Evolutionary conservation across 2,797 vertebrate species (phyloP).

Genomic region (Amniataba percoides): DNA sequence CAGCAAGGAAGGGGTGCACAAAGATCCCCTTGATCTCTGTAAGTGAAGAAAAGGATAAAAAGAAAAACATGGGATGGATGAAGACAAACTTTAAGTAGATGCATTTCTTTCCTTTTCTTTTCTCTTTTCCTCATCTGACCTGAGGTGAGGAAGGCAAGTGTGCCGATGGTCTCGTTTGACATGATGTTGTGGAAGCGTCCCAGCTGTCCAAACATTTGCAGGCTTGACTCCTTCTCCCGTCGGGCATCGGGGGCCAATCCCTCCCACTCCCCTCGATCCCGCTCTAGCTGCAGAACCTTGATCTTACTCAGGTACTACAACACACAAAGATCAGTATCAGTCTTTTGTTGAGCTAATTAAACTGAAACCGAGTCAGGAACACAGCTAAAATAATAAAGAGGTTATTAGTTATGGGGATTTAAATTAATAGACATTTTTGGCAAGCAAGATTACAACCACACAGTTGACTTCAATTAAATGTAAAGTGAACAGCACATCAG

Average conservation of each 20-base stretch:
- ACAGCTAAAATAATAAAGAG: neutral
- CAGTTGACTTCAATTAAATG: neutral
- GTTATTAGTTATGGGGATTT: neutral
- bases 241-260: slow-evolving; percentile 90
- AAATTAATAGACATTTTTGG: neutral
- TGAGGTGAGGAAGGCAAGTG: slow-evolving; percentile 96
- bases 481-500: neutral
- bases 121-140: slow-evolving; percentile 79
- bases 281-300: slow-evolving; percentile 96
- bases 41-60: neutral
- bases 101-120: too few relatives aligned
- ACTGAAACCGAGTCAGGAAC: neutral
- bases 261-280: slow-evolving; percentile 95
- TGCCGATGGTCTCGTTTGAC: slow-evolving; percentile 99
- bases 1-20: slow-evolving; percentile 95
- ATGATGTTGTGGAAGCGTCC: slow-evolving; percentile 99
- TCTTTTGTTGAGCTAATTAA: neutral
- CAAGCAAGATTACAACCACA: neutral
- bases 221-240: slow-evolving; percentile 94
- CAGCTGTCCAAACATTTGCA: slow-evolving; percentile 98
- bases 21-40: slow-evolving; percentile 96
- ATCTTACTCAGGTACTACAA: slow-evolving; percentile 97
- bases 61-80: neutral
- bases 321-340: slow-evolving; percentile 41
- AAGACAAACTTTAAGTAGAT: neutral